Conservation (phyloP, 2,797 vertebrate species). For the Pipistrellus nathusii region DNA sequence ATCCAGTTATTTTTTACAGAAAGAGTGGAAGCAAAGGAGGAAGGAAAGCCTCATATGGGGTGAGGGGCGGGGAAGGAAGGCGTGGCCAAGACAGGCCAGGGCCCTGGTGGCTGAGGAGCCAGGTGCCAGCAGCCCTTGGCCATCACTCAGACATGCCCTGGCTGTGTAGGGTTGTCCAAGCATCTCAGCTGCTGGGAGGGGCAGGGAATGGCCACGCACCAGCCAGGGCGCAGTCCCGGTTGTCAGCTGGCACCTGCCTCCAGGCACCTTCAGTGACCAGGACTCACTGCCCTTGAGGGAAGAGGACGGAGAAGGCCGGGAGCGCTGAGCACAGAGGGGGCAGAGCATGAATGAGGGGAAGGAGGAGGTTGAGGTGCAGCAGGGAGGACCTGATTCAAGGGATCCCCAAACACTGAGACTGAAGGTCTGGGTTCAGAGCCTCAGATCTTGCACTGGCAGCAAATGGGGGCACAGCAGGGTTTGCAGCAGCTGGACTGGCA, state of each 20-base stretch:
- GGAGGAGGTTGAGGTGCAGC: neutral
- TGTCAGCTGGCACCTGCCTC: fast-evolving
- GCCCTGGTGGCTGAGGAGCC: too few species aligned
- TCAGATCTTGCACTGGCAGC: neutral
- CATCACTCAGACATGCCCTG: fast-evolving
- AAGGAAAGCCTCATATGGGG: neutral
- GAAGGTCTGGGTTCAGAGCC: neutral
- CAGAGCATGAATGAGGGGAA: neutral
- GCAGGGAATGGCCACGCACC: fast-evolving
- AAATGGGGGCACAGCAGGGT: neutral
- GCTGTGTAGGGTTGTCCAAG: neutral
- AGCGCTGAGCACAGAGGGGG: fast-evolving
- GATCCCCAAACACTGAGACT: neutral
- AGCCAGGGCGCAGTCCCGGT: fast-evolving
- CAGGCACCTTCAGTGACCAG: neutral
- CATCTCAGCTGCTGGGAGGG: neutral
- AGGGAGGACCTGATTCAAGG: neutral
- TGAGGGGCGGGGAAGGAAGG: neutral
- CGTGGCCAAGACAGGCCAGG: neutral
- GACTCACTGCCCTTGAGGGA: neutral
- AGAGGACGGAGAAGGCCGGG: neutral
- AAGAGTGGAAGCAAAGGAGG: neutral
- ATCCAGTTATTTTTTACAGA: neutral
- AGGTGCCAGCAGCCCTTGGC: neutral
- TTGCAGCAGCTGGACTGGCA: neutral